Evolutionary conservation across 2,113 vertebrate genomes (phyloP), one percentile per base, ranked within the genome.

Genomic region (Dipodomys ordii): DNA sequence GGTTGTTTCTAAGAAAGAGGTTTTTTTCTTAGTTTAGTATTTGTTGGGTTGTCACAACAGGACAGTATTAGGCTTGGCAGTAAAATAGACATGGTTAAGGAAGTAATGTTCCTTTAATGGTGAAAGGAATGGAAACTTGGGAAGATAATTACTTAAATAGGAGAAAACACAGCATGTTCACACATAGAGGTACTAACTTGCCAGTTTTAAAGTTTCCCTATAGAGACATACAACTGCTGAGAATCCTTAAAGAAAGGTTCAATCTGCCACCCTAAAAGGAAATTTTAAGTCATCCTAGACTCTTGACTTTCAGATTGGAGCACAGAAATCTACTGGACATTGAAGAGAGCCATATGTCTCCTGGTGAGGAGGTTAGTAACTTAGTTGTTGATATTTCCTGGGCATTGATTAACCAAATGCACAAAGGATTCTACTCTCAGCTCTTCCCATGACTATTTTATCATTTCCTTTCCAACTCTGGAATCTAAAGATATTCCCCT

Each of bases 81-180:
- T 93, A 87, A 96, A 95, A 87, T 18, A 86, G 86, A 74, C 71
- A 91, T 69, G 81, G 77, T 94, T 96, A 96, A 83, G 77, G 35
- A 93, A 87, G 73, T 81, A 94, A 90, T 95, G 90, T 84, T 82
- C 90, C 93, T 68, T 93, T 94, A 93, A 93, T 72, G 49, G 78
- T 44, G 62, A 85, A 90, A 82, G 73, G 90, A 95, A 80, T 71
- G 32, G 78, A 78, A 94, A 87, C 9, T 87, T 93, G 85, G 49
- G n/a, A 68, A 93, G 85, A 85, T 93, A 93, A 94, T 90, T 94
- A 93, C 85, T 79, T 96, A 93, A 94, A 87, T 64, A 74, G 87
- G 35, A 92, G 44, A 82, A 73, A 81, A 39, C 73, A 71, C 88
- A 95, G 90, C 82, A 88, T 74, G 88, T 39, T 27, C 77, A 94